Evolutionary conservation across 2,888 invertebrate genomes (phyloP), one percentile per base, ranked within the genome.

Genomic region (Diachrysia chrysitis): DNA sequence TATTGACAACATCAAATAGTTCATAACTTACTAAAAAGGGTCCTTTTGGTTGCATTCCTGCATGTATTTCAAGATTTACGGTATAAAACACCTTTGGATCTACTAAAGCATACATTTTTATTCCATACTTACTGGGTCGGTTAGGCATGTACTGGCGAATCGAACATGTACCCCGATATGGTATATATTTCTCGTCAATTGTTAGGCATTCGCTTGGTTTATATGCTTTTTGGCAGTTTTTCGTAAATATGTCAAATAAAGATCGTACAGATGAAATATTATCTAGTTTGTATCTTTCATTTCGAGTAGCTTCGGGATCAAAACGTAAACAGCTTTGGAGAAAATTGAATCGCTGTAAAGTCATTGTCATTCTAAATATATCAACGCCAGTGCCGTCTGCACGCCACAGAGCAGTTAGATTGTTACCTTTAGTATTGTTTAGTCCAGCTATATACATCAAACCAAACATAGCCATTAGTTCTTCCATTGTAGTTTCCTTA

Each of bases 341-440:
- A 35, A 75, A 75, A 58, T 74, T 63, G 37, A 74, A 75, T 16
- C 75, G 55, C 19, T 67, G 66, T 32, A 71, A 60, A 17, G 71
- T 65, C 74, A 75, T 71, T 14, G 67, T 63, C 63, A 71, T 66
- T 12, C 74, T 66, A 67, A 75, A 75, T 19, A 74, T 76, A 0
- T 76, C 76, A 14, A 74, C 60, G 3, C 74, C 74, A 12, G 68
- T 71, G 0, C 75, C 76, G 35, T 76, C 74, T 0, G 71, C 67
- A 1, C 62, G 64, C 76, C 76, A 74, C 29, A 76, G 61, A 46
- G 74, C 70, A 37, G 59, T 66, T 55, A 76, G 58, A 63, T 75
- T 76, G 12, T 66, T 62, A 9, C 65, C 53, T 0, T 58, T 69
- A 5, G 71, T 51, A 32, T 65, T 64, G 35, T 71, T 67, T 10